Base-by-base conservation (phyloP, 2,113 vertebrate genomes). In the Willisornis vidua region DNA sequence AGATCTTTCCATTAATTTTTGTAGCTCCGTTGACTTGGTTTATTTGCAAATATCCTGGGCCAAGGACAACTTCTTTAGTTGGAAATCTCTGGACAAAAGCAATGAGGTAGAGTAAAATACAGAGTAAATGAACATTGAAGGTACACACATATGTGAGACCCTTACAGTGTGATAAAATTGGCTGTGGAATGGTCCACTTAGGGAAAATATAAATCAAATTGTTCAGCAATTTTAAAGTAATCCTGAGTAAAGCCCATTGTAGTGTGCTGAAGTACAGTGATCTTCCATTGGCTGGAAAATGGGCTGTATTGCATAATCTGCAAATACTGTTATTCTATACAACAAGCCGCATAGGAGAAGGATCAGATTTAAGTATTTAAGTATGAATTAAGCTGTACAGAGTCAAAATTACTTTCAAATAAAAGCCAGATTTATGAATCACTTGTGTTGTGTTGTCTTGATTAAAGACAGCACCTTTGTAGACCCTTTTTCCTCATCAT, bases 321-420 rank as follows among this genome's bases (percentile, higher is more conserved):
- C 41, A 93, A 87, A 75, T 46, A 13, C 12, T 79, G 31, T 66
- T 94, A 54, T 68, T 89, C 77, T 76, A 91, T 94, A 54, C 18
- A 89, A 89, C 62, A 79, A 96, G 41, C 54, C 78, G 43, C 75
- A 79, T 59, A 89, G 86, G 35, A 90, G 46, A 77, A 90, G 76
- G 66, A 76, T 93, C 55, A 83, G 33, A 82, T 91, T 93, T 83
- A 93, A 93, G 39, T 73, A 82, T 91, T 93, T 83, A 93, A 93
- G 39, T 73, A 78, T 72, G 3, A 89, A 91, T 83, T 81, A 76
- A 70, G 22, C 16, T 18, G 24, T 67, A 72, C 37, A 73, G 66
- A 66, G 87, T 79, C 52, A 85, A 95, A 90, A 91, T 89, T 92
- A 10, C 54, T 91, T 80, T 83, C 51, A 93, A 93, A 95, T 93